These are phyloP conservation scores for Heliconius hortense DNA, from an alignment of 2,888 invertebrate species.

Conservation along the genomic window DNA sequence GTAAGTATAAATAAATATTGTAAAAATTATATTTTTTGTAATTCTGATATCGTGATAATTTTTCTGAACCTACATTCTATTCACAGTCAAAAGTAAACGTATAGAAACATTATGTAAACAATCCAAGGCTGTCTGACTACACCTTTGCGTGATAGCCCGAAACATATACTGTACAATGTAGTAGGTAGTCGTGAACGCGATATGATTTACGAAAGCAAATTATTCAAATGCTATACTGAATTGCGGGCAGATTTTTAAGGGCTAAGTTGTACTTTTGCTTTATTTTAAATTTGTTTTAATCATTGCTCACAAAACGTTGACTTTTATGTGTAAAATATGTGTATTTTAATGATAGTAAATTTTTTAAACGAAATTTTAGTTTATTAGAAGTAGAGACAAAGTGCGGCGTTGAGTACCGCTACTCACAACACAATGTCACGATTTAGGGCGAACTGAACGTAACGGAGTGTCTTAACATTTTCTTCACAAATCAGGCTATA, in stretches of 20 bases:
- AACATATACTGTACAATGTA: background rate
- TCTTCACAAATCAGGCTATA: too few species aligned
- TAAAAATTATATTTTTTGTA: too few species aligned
- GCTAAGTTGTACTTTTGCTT: background rate
- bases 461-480: too few species aligned
- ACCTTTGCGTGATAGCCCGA: conserved; percentile 20
- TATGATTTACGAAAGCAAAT: conserved; percentile 15
- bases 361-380: background rate
- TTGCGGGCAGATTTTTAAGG: background rate
- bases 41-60: too few species aligned
- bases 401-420: background rate
- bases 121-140: conserved; percentile 20
- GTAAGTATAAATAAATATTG: too few species aligned
- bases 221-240: conserved; percentile 1
- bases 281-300: background rate
- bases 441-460: too few species aligned
- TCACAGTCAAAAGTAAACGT: background rate
- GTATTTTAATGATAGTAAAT: background rate
- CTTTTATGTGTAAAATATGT: background rate
- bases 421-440: background rate
- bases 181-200: background rate
- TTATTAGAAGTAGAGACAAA: background rate
- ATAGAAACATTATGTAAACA: conserved; percentile 26
- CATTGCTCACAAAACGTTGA: background rate
- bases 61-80: background rate